These are phyloP conservation scores for Chaetops frenatus DNA, from an alignment of 2,113 vertebrate species.

Conservation along the genomic window DNA sequence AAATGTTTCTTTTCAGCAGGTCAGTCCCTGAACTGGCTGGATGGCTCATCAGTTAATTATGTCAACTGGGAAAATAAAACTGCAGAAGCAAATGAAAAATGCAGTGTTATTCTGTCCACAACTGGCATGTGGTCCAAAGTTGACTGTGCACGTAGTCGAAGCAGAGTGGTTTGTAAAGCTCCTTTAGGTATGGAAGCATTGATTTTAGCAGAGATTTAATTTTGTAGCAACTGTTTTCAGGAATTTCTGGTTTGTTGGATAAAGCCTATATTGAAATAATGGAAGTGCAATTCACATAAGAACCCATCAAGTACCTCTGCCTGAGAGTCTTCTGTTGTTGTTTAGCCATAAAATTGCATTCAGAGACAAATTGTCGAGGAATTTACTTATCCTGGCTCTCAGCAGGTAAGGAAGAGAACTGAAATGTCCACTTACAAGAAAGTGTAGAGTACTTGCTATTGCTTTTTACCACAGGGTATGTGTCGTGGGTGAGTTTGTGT, in stretches of 20 bases:
- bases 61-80: conserved; percentile 77
- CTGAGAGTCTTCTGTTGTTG: not conserved
- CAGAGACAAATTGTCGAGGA: not conserved
- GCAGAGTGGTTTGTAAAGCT: conserved; percentile 88
- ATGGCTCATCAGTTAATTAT: conserved; percentile 79
- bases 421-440: not conserved
- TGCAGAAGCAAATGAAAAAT: conserved; percentile 36
- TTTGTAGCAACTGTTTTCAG: not conserved
- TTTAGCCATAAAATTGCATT: not conserved
- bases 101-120: conserved; percentile 77
- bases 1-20: conserved; percentile 38
- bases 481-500: not conserved
- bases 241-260: not conserved
- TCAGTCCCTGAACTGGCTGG: conserved; percentile 75
- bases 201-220: not conserved
- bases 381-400: not conserved
- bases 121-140: conserved; percentile 80
- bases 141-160: conserved; percentile 71
- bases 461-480: not conserved
- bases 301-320: not conserved
- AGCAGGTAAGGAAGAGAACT: not conserved
- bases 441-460: not conserved
- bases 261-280: not conserved
- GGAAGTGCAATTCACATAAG: not conserved
- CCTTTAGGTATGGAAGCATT: conserved; percentile 73